phyloP scores from a whole-genome alignment of 2,888 invertebrate genomes.

The Drosophila rellima region DNA sequence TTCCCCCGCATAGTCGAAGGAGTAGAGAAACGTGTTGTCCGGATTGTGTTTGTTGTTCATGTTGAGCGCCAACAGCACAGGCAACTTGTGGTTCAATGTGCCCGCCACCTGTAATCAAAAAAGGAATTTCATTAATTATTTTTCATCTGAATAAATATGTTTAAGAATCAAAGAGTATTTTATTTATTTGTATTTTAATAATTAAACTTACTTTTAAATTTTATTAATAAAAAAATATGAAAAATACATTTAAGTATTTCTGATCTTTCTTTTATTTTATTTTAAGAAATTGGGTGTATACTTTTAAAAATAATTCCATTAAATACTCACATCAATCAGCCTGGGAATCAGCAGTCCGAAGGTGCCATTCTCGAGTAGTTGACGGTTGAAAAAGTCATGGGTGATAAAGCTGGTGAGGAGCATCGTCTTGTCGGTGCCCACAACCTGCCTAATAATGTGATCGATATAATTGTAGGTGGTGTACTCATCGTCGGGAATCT shows the following conservation, averaged over 20 bases:
- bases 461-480: constrained; percentile 81
- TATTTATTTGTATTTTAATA: too few relatives aligned
- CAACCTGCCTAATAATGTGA: constrained; percentile 79
- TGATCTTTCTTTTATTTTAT: too few relatives aligned
- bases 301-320: too few relatives aligned
- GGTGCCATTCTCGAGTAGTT: constrained; percentile 85
- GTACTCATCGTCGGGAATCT: constrained; percentile 82
- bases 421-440: constrained; percentile 86
- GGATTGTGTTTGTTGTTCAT: constrained; percentile 84
- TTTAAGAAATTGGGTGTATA: too few relatives aligned
- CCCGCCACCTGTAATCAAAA: constrained; percentile 85
- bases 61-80: constrained; percentile 85
- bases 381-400: constrained; percentile 85
- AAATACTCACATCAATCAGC: constrained; percentile 86
- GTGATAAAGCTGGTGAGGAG: constrained; percentile 85
- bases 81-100: constrained; percentile 86
- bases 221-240: too few relatives aligned
- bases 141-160: too few relatives aligned
- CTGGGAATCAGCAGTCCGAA: constrained; percentile 86
- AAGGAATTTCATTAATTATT: not conserved
- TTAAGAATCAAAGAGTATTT: too few relatives aligned
- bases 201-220: too few relatives aligned
- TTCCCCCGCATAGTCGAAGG: constrained; percentile 86
- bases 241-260: too few relatives aligned
- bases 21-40: constrained; percentile 86